Evolutionary conservation across 2,888 invertebrate genomes (phyloP), one percentile per base, ranked within the genome.

Genomic region (Dorcus hopei): DNA sequence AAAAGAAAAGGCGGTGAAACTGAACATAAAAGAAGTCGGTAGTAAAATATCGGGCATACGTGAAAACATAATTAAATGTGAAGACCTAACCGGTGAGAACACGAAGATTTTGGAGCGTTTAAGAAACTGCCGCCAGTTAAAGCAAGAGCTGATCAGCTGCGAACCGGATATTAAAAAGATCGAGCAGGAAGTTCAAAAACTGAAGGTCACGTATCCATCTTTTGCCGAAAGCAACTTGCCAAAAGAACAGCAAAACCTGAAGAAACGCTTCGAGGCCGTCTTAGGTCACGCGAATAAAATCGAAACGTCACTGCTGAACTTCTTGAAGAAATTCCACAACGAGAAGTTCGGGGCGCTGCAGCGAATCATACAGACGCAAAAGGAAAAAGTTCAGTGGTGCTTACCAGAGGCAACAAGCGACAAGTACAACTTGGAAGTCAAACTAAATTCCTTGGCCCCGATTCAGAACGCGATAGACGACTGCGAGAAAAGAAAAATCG

Each of bases 311-410:
- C 75, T 96, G 33, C 79, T 90, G 4, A 87, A 89, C 40, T 91
- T 93, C 78, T 81, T 97, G 53, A 92, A 93, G 72, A 95, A 95
- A 76, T 85, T 90, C 65, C 93, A 94, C 70, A 87, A 88, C 49
- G 95, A 95, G 65, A 94, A 93, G 72, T 85, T 92, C 57, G 87
- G 86, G 49, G 89, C 90, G 73, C 82, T 95, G 40, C 90, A 92
- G 69, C 85, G 94, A 67, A 87, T 92, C 72, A 84, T 96, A 8
- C 83, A 86, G 52, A 88, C 90, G 1, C 87, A 91, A 64, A 89
- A 89, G 62, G 96, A 97, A 72, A 96, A 96, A 77, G 87, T 94
- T 1, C 83, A 87, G 9, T 96, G 96, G 95, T 97, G 96, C 75
- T 85, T 89, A 70, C 93, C 94, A 0, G 95, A 96, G 72, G 85